Evolutionary conservation across 2,797 vertebrate species (phyloP), one percentile per base, ranked within the genome.

Genomic region (Diplodus sargus): DNA sequence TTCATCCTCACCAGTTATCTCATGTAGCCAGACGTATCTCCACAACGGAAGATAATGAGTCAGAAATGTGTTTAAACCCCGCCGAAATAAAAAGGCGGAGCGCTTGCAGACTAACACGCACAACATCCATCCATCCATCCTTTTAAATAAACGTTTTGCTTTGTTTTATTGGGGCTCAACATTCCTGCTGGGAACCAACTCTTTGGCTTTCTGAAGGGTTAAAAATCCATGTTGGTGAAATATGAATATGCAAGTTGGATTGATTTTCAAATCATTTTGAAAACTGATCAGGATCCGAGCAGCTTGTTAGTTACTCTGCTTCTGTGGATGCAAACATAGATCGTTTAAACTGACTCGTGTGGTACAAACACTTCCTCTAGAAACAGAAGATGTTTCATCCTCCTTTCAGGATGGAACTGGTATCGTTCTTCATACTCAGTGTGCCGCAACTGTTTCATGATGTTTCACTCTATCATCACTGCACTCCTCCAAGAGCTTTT

Each of bases 351-450:
- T 74, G 69, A 14, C 48, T 82, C 34, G 0, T 71, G 66, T 59
- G 65, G 13, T 1, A 61, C 84, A 87, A 87, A 86, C 80, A 83
- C 58, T 74, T 64, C 34, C 34, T 64, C 45, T 25, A 23, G 76
- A 74, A 52, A 69, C 71, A 69, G 42, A 25, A 71, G 68, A 67
- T 85, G 84, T 63, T 48, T 87, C 65, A 78, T 59, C 15, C 49
- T 66, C 8, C 1, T 18, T 22, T 73, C 17, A 53, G 16, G 62
- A 30, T 3, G 28, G 28, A 30, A 69, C 16, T 16, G 30, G 25
- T 39, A 48, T 22, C 58, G 15, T 18, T 51, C 47, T 60, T 43
- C 45, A 25, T 23, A 49, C n/a, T 49, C 8, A 72, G 61, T 63
- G 39, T 54, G 25, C 25, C 59, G 16, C 30, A 59, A 22, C 64